Percentiles rank a stretch among this genome's conserved stretches.
These are phyloP conservation scores for Platypus cylindrus DNA, from an alignment of 2,888 invertebrate species.

Conservation along the genomic window DNA sequence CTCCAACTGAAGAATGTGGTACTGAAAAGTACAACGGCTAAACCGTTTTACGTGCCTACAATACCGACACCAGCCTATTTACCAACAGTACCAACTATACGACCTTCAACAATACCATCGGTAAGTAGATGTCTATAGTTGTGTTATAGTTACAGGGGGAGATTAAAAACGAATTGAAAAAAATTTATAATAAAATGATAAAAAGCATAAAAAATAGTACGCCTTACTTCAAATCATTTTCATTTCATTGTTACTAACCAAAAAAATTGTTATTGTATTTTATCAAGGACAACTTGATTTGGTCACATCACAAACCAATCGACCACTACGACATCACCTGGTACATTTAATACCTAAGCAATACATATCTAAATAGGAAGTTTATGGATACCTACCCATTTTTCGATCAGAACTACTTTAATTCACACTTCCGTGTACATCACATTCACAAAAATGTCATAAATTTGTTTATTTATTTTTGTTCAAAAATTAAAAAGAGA, in stretches of 20 bases:
- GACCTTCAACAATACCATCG: slow-evolving; percentile 8
- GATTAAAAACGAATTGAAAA: background rate
- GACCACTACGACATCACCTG: slow-evolving; percentile 31
- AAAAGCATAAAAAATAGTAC: slow-evolving; percentile 29
- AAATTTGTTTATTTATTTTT: no score
- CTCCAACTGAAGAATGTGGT: slow-evolving; percentile 31
- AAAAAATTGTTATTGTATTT: slow-evolving; percentile 16
- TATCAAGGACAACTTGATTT: slow-evolving; percentile 31
- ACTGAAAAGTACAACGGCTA: slow-evolving; percentile 36
- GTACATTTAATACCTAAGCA: slow-evolving; percentile 25
- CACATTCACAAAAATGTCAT: no score
- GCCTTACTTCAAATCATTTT: slow-evolving; percentile 19
- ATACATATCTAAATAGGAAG: no score
- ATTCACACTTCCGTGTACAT: no score
- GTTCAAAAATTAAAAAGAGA: no score
- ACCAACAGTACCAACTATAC: slow-evolving; percentile 43
- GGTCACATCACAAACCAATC: slow-evolving; percentile 29
- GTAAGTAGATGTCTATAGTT: background rate
- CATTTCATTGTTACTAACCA: slow-evolving; percentile 6
- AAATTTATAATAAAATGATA: no score
- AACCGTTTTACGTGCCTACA: slow-evolving; percentile 49
- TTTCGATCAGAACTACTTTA: no score
- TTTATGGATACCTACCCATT: no score
- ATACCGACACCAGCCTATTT: slow-evolving; percentile 47
- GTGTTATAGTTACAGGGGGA: background rate